Percentiles rank a stretch among this genome's conserved stretches.
These are phyloP conservation scores for Mechanitis mazaeus DNA, from an alignment of 2,888 invertebrate genomes.

Conservation along the genomic window DNA sequence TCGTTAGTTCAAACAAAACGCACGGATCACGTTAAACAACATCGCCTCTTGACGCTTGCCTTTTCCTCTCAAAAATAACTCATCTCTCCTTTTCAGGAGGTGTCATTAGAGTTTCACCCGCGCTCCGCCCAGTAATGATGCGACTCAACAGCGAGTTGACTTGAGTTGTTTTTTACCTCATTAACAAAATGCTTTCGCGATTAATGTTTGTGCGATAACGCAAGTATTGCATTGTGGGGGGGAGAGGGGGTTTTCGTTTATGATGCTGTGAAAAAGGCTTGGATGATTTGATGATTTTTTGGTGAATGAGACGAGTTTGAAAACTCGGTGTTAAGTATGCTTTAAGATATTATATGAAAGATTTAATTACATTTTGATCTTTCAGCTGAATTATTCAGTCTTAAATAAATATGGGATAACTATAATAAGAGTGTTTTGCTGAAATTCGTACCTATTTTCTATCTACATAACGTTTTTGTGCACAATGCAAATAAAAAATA, in stretches of 20 bases:
- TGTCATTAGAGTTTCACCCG: conserved; percentile 68
- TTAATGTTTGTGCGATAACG: conserved; percentile 38
- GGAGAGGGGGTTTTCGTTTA: conserved; percentile 27
- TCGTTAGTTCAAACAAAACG: conserved; percentile 73
- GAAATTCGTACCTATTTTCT: conserved; percentile 2
- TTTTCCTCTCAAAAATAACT: conserved; percentile 76
- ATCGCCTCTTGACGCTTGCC: conserved; percentile 68
- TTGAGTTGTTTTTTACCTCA: conserved; percentile 64
- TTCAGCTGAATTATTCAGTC: not conserved
- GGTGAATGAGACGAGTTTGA: conserved; percentile 7
- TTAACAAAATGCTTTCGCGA: conserved; percentile 52
- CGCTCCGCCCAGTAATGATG: conserved; percentile 48
- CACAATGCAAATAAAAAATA: conserved; percentile 6
- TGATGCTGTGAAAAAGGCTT: conserved; percentile 22
- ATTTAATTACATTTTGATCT: not conserved
- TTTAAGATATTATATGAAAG: conserved; percentile 2
- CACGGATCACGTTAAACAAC: conserved; percentile 63
- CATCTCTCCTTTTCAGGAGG: conserved; percentile 72
- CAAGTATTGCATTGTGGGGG: conserved; percentile 33
- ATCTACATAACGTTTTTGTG: conserved; percentile 5
- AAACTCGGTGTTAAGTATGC: conserved; percentile 11
- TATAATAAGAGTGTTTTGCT: conserved; percentile 3
- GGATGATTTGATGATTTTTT: conserved; percentile 21
- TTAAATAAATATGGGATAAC: not conserved
- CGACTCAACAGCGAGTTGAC: conserved; percentile 48